Evolutionary conservation across 2,113 vertebrate genomes (phyloP), one percentile per base, ranked within the genome.

Genomic region (Podocnemis expansa): DNA sequence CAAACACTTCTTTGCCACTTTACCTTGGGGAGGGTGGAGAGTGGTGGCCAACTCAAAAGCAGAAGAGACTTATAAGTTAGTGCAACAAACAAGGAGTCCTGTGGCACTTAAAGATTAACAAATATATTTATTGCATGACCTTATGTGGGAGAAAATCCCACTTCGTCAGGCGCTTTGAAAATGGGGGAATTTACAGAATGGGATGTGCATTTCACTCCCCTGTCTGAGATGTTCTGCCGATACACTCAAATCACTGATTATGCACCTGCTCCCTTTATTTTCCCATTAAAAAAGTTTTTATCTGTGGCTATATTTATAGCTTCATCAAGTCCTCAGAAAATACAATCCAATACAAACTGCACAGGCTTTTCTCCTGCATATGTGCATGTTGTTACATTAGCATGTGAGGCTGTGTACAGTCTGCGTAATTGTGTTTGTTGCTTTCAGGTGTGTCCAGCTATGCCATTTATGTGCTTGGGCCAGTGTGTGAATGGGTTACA

Each of bases 361-460:
- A 45, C 4, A 45, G 41, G 38, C 73, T 45, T 76, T 76, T 45
- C 21, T 76, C 45, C 41, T 43, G n/a, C n/a, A n/a, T n/a, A n/a
- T n/a, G n/a, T n/a, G n/a, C n/a, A n/a, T n/a, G n/a, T n/a, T n/a
- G n/a, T n/a, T n/a, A n/a, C n/a, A n/a, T n/a, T n/a, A n/a, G n/a
- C n/a, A n/a, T n/a, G n/a, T n/a, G n/a, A n/a, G n/a, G n/a, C n/a
- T n/a, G n/a, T 12, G 54, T 29, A 43, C 0, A 0, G 29, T 2
- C 38, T 22, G 16, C 10, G 24, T 51, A 49, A 31, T 45, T 91
- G 54, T 58, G 54, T 58, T 70, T 41, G 78, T 60, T 22, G 11
- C 81, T 80, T 41, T 78, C 34, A 82, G 90, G 60, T 93, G 88
- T 79, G 94, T 52, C 91, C 87, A 94, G 91, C 60, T 86, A 89